Evolutionary conservation across 2,797 vertebrate genomes (phyloP).

Genomic region (Propithecus deckenii): DNA sequence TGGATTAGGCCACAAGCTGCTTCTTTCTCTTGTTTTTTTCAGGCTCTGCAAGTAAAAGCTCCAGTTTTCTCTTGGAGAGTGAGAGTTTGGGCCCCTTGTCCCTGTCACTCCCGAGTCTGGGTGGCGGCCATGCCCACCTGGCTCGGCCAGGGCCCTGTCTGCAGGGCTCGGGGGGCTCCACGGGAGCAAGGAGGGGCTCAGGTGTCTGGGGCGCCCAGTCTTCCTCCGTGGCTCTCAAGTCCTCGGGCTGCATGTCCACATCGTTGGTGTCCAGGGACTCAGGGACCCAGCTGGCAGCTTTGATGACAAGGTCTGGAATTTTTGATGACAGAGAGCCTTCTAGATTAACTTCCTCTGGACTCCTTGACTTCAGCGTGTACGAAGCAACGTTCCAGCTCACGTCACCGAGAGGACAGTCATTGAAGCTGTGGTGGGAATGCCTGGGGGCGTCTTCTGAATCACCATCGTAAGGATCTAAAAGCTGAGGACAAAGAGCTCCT

Average conservation of each 20-base stretch:
- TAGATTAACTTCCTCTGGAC: not conserved
- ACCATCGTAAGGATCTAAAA: conserved; percentile 90
- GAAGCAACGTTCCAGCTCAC: fast-evolving
- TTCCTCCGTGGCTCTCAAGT: conserved; percentile 39
- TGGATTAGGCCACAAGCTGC: conserved; percentile 77
- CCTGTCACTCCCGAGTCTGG: conserved; percentile 22
- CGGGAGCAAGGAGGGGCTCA: fast-evolving
- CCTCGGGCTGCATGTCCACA: conserved; percentile 49
- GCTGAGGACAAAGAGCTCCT: conserved; percentile 79
- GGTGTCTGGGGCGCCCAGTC: not conserved
- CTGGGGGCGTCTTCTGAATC: conserved; percentile 88
- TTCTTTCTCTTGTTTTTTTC: conserved; percentile 84
- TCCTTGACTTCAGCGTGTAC: not conserved
- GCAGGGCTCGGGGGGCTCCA: not conserved
- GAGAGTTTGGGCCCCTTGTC: not conserved
- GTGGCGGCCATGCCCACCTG: not conserved
- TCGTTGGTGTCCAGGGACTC: not conserved
- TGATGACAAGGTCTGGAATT: not conserved
- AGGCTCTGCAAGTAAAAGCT: conserved; percentile 79
- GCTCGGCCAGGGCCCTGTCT: not conserved
- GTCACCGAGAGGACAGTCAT: not conserved
- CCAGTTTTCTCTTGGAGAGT: conserved; percentile 89
- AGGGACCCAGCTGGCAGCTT: not conserved
- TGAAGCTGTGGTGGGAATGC: conserved; percentile 57
- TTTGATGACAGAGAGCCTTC: not conserved